These are phyloP conservation scores for Camelus dromedarius DNA, from an alignment of 2,113 vertebrate species.

Conservation along the genomic window DNA sequence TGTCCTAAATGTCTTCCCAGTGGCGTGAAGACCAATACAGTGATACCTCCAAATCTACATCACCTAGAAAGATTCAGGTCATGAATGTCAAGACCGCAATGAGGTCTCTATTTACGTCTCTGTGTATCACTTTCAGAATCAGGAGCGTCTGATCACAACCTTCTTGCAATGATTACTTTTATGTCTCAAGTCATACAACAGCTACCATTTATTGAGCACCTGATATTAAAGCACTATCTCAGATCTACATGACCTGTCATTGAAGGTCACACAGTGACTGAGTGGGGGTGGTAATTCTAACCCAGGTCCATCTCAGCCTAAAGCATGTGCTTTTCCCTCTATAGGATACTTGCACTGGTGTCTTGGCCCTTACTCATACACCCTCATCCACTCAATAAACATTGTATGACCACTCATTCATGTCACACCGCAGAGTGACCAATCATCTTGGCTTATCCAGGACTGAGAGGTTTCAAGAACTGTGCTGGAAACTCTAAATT, in stretches of 20 bases:
- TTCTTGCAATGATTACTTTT: background rate
- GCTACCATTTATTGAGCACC: background rate
- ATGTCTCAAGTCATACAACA: background rate
- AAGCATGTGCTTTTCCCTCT: background rate
- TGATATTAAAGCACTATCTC: background rate
- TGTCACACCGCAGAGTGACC: background rate
- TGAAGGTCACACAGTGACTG: background rate
- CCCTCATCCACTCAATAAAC: background rate
- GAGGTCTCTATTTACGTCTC: background rate
- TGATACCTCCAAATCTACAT: background rate
- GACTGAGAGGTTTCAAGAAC: background rate
- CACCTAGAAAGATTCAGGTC: background rate
- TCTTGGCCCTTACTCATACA: background rate
- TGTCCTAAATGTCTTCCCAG: background rate
- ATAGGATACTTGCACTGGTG: accelerated
- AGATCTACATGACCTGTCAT: background rate
- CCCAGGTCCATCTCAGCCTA: background rate
- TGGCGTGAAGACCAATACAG: background rate
- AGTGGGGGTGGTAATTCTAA: background rate
- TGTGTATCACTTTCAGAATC: background rate
- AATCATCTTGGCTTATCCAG: background rate
- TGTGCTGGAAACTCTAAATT: background rate
- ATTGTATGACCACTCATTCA: background rate
- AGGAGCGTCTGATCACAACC: background rate
- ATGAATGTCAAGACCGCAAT: background rate